A percentile compares a stretch with the other conserved stretches of the same genome.
phyloP scores from a whole-genome alignment of 2,888 invertebrate genomes.

The Pyralis farinalis region DNA sequence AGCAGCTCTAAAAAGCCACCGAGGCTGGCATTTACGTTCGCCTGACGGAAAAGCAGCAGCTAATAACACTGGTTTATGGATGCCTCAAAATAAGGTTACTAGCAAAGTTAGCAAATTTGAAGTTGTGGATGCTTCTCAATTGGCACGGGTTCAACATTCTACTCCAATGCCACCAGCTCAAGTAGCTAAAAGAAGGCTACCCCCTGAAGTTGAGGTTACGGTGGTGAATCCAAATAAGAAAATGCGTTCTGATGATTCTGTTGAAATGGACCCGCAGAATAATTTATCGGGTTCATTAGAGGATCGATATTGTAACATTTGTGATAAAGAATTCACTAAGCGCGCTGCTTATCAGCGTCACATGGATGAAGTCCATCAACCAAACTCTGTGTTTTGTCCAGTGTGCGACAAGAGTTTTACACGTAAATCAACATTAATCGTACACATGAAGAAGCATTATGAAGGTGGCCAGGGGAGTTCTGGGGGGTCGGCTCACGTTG shows the following conservation, averaged over 20 bases:
- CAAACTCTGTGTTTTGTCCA: constrained; percentile 80
- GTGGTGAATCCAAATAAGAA: constrained; percentile 76
- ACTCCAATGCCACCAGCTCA: constrained; percentile 38
- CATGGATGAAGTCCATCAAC: constrained; percentile 78
- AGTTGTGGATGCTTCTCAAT: constrained; percentile 55
- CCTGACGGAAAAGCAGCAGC: constrained; percentile 78
- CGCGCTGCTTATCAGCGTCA: constrained; percentile 82
- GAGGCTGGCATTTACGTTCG: constrained; percentile 84
- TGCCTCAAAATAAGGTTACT: constrained; percentile 77
- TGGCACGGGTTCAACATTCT: constrained; percentile 46
- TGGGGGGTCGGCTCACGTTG: constrained; percentile 37
- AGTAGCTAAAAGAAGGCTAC: constrained; percentile 57
- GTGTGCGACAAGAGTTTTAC: constrained; percentile 84
- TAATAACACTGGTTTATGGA: constrained; percentile 74
- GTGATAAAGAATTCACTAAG: constrained; percentile 82
- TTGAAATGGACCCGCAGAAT: constrained; percentile 67
- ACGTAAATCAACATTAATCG: constrained; percentile 81
- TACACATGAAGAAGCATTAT: constrained; percentile 83
- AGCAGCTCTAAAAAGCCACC: constrained; percentile 83
- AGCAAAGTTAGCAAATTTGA: constrained; percentile 75
- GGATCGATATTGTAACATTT: constrained; percentile 79
- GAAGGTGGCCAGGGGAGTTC: constrained; percentile 60
- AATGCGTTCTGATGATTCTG: constrained; percentile 65
- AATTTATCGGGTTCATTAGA: constrained; percentile 58
- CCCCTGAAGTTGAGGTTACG: constrained; percentile 75